These are phyloP conservation scores for Acipenser oxyrinchus DNA, from an alignment of 2,797 vertebrate genomes.

Conservation along the genomic window DNA sequence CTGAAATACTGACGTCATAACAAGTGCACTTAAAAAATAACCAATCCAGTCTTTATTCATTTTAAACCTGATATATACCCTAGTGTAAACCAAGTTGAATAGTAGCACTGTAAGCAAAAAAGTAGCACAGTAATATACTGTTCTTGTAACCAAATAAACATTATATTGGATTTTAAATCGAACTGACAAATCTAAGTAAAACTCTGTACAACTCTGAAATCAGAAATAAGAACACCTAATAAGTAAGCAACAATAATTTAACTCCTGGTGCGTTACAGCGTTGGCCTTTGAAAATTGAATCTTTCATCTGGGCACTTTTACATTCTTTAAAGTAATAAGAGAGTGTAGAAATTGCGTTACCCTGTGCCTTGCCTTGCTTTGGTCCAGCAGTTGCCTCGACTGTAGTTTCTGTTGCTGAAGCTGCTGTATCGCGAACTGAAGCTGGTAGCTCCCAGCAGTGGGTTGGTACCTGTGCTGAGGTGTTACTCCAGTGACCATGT, in stretches of 20 bases:
- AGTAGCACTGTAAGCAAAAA: neutral
- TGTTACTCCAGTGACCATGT: slow-evolving; percentile 37
- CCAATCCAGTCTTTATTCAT: slow-evolving; percentile 15
- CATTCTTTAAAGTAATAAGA: slow-evolving; percentile 3
- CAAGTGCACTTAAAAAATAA: slow-evolving; percentile 25
- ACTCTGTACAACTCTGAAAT: no score
- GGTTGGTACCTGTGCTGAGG: slow-evolving; percentile 52
- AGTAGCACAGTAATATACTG: no score
- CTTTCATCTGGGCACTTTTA: slow-evolving; percentile 21
- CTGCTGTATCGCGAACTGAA: slow-evolving; percentile 79
- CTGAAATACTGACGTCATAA: slow-evolving; percentile 48
- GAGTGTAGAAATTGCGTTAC: slow-evolving; percentile 41
- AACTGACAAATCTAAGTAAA: no score
- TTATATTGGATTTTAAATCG: no score
- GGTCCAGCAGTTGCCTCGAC: slow-evolving; percentile 67
- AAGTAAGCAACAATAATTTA: neutral
- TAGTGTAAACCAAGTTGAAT: neutral
- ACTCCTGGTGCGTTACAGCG: neutral
- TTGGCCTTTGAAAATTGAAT: slow-evolving; percentile 35
- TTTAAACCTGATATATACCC: neutral
- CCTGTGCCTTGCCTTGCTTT: slow-evolving; percentile 66
- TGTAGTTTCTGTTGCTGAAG: slow-evolving; percentile 79
- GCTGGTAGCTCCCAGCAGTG: slow-evolving; percentile 63
- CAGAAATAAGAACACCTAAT: no score
- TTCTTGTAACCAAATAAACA: neutral